These are phyloP conservation scores for Apogon hyalosoma DNA, from an alignment of 2,797 vertebrate genomes.

Conservation along the genomic window DNA sequence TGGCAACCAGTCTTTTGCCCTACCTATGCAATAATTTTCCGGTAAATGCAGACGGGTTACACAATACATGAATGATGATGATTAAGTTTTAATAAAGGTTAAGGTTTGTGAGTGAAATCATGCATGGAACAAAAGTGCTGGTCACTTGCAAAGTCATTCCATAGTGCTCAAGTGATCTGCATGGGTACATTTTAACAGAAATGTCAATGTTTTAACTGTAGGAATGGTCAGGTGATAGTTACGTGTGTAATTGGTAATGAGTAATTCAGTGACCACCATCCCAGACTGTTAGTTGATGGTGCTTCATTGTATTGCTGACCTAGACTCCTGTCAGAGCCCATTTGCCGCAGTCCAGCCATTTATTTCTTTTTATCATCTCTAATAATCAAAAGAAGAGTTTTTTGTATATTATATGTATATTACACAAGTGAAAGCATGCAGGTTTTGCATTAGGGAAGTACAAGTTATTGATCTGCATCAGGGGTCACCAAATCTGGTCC, in stretches of 20 bases:
- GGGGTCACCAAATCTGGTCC: too few relatives aligned
- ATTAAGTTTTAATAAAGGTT: constrained; percentile 1
- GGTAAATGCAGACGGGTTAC: background rate
- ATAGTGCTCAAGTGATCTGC: background rate
- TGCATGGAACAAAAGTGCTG: background rate
- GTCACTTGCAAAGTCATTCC: background rate
- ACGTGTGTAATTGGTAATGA: constrained; percentile 2
- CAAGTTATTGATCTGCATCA: background rate
- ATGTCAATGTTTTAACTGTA: constrained; percentile 20
- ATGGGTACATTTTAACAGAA: constrained; percentile 8
- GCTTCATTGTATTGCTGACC: background rate
- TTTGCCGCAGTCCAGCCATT: background rate
- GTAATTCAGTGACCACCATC: constrained; percentile 23
- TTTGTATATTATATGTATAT: background rate
- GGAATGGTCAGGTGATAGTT: constrained; percentile 23
- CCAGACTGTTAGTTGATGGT: constrained; percentile 17
- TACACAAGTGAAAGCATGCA: background rate
- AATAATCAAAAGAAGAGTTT: background rate
- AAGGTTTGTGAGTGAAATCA: background rate
- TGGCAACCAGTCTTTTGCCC: constrained; percentile 27
- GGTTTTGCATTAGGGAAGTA: background rate
- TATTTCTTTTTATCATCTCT: constrained; percentile 1
- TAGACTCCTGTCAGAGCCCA: background rate
- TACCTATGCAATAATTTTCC: background rate
- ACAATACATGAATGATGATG: background rate